Conservation (phyloP, 2,888 invertebrate genomes). For the Trachelus tabidus region DNA sequence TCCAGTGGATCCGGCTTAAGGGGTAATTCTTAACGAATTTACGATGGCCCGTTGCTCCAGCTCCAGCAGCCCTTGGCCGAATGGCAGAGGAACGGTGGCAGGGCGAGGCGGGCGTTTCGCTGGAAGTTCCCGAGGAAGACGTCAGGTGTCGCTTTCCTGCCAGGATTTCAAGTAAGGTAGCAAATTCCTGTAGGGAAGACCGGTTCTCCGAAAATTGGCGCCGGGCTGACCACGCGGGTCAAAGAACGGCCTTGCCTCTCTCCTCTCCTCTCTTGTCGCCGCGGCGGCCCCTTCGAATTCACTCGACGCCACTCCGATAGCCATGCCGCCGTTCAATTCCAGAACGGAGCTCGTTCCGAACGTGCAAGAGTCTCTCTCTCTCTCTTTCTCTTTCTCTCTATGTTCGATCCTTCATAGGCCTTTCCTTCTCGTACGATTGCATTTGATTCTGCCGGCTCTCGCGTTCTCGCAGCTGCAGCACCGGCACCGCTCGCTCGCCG, state of each 20-base stretch:
- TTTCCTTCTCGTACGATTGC: constrained; percentile 17
- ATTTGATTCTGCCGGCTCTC: not conserved
- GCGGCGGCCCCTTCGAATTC: too few species aligned
- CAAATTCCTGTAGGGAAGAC: constrained; percentile 31
- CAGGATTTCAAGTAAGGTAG: too few species aligned
- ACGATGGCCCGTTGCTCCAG: not conserved
- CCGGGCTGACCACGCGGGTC: constrained; percentile 57
- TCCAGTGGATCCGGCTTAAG: constrained; percentile 38
- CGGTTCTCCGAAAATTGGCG: constrained; percentile 62
- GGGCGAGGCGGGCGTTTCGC: too few species aligned
- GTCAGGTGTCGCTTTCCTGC: not conserved
- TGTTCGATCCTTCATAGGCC: constrained; percentile 2
- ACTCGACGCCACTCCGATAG: too few species aligned
- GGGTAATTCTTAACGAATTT: constrained; percentile 17
- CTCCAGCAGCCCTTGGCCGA: not conserved
- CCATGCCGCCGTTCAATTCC: not conserved
- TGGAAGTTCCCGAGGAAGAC: not conserved
- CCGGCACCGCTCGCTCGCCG: not conserved
- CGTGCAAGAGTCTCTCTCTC: not conserved
- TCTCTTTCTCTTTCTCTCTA: constrained; percentile 10
- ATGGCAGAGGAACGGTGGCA: not conserved
- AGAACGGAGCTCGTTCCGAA: not conserved
- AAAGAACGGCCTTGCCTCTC: constrained; percentile 63
- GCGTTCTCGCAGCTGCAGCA: not conserved
- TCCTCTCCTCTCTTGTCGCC: constrained; percentile 17